These are phyloP conservation scores for Mantis religiosa DNA, from an alignment of 2,888 invertebrate genomes.

Conservation along the genomic window DNA sequence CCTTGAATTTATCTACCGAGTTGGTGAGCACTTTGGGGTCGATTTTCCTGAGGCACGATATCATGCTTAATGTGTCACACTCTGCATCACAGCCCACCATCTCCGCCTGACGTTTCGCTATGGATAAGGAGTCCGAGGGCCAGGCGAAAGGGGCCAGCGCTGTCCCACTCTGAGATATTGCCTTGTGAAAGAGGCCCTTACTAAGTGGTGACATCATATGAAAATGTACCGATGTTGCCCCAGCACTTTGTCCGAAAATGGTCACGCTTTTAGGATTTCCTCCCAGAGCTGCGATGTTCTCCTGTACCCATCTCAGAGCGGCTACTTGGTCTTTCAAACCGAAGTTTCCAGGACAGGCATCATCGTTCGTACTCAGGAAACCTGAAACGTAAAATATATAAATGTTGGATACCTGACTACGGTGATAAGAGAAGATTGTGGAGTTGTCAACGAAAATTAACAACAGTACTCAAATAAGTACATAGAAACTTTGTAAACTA, in stretches of 20 bases:
- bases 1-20: slow-evolving; percentile 47
- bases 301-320: slow-evolving; percentile 30
- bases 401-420: no score
- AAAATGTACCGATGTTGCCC: slow-evolving; percentile 14
- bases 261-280: slow-evolving; percentile 17
- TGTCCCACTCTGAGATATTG: slow-evolving; percentile 72
- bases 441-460: no score
- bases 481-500: no score
- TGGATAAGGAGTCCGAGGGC: slow-evolving; percentile 12
- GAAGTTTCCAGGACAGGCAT: slow-evolving; percentile 62
- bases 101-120: slow-evolving; percentile 42
- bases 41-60: slow-evolving; percentile 45
- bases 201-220: slow-evolving; percentile 21
- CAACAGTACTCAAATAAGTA: no score
- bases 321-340: slow-evolving; percentile 51
- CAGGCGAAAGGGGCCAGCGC: slow-evolving; percentile 59
- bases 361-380: slow-evolving; percentile 59
- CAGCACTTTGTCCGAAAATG: slow-evolving; percentile 23
- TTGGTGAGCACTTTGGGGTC: slow-evolving; percentile 43
- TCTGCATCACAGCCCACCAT: slow-evolving; percentile 44
- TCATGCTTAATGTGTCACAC: slow-evolving; percentile 39
- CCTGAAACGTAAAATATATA: slow-evolving; percentile 35
- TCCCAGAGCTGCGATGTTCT: slow-evolving; percentile 18
- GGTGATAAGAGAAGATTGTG: no score
- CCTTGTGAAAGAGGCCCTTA: slow-evolving; percentile 60